Base-by-base conservation (phyloP, 2,113 vertebrate genomes). In the Gulo gulo region DNA sequence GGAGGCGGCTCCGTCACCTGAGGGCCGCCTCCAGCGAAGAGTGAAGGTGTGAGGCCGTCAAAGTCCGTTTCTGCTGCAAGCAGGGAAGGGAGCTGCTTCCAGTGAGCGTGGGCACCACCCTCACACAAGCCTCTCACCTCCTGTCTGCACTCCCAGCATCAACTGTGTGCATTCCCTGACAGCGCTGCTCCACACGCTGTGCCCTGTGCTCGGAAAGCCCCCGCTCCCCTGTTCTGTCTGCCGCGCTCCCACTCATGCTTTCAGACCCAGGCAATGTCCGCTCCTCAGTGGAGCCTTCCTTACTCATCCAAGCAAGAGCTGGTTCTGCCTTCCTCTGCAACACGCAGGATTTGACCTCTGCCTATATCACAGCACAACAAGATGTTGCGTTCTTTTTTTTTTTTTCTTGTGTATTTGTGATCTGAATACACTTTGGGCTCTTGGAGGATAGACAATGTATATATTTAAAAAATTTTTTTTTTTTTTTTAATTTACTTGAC, bases 21-120 rank as follows among this genome's bases (percentile, higher is more conserved):
- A 47, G 55, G 52, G 61, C 63, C 39, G 2, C 12, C 67, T 88
- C n/a, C 4, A 34, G 50, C 55, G 10, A 52, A 23, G 39, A 63
- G 59, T 10, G 42, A 29, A 10, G 47, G 31, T 24, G 39, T 15
- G 67, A 87, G 67, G 9, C 31, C 29, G 7, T 36, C 14, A 36
- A 71, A 50, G 34, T 39, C 34, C 2, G 1, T 8, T 0, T 7
- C 21, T 4, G 12, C 24, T 42, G 74, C 47, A 36, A 6, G 50
- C 12, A 10, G 29, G 4, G 10, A 18, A 20, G 4, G 6, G 74
- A 73, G 14, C 8, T 15, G 42, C 42, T 15, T 2, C 7, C 16
- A 0, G 0, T 10, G 10, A 12, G 5, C 2, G 3, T 18, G 57
- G 6, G 39, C 29, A 2, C 3, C 18, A 2, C 18, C 65, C 31